Percentiles rank a stretch among this genome's conserved stretches.
phyloP scores from a whole-genome alignment of 2,113 vertebrate genomes.

The Puntigrus tetrazona region DNA sequence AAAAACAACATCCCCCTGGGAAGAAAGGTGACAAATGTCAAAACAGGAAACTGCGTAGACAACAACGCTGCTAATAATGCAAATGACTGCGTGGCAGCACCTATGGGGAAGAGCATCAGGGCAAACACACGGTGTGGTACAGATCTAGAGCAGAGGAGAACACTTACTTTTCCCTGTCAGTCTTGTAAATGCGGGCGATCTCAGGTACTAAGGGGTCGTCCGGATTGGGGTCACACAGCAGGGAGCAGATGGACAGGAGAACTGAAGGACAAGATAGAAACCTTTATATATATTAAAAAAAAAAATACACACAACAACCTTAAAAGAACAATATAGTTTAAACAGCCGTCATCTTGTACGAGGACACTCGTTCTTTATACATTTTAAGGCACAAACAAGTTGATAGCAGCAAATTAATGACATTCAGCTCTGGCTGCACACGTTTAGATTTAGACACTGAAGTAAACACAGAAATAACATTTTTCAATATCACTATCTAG shows the following conservation, averaged over 20 bases:
- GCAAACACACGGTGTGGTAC: not conserved
- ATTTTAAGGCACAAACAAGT: not conserved
- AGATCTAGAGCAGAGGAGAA: not conserved
- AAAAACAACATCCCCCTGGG: not conserved
- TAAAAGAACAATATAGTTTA: not conserved
- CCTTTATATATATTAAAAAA: constrained; percentile 31
- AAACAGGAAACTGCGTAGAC: not conserved
- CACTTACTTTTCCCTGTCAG: constrained; percentile 99
- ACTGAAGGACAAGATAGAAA: constrained; percentile 73
- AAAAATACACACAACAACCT: not conserved
- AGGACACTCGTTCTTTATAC: not conserved
- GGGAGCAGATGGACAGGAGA: constrained; percentile 99
- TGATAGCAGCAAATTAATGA: not conserved
- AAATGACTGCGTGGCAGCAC: not conserved
- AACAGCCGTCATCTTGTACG: not conserved
- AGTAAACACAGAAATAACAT: not conserved
- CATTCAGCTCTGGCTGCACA: not conserved
- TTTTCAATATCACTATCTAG: too few species aligned
- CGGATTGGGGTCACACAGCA: constrained; percentile 99
- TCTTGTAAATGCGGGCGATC: constrained; percentile 99
- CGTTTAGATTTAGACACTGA: not conserved
- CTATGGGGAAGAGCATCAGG: not conserved
- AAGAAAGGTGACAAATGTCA: not conserved
- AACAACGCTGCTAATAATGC: not conserved
- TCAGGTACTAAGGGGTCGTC: constrained; percentile 99